Percentiles rank a stretch among this genome's conserved stretches.
These are phyloP conservation scores for Semnopithecus entellus DNA, from an alignment of 2,113 vertebrate genomes.

Conservation along the genomic window DNA sequence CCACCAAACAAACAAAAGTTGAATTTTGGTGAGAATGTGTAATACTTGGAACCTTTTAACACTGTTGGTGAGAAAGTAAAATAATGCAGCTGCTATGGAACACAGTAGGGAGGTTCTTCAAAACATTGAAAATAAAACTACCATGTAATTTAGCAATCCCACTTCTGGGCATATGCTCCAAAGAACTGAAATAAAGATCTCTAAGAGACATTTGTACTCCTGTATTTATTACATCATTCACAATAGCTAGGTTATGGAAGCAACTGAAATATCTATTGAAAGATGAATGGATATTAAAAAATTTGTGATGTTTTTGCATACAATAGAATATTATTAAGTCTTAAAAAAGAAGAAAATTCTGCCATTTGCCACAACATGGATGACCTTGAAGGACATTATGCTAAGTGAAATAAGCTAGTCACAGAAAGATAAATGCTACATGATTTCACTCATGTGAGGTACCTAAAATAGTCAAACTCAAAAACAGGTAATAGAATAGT, in stretches of 20 bases:
- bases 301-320: not conserved
- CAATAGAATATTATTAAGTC: not conserved
- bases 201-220: not conserved
- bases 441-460: not conserved
- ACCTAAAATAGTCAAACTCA: not conserved
- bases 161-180: not conserved
- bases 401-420: not conserved
- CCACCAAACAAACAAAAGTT: not conserved
- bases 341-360: not conserved
- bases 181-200: not conserved
- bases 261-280: not conserved
- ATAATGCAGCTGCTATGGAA: not conserved
- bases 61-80: not conserved
- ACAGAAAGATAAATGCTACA: not conserved
- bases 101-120: not conserved
- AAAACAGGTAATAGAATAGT: not conserved
- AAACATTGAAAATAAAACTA: not conserved
- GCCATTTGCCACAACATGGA: not conserved
- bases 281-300: not conserved
- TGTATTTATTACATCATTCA: not conserved
- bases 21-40: not conserved
- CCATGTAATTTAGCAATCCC: not conserved
- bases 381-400: not conserved
- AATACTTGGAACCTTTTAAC: not conserved
- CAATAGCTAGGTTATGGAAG: not conserved